These are phyloP conservation scores for Conus ventricosus DNA, from an alignment of 1,140 invertebrate species.

Conservation along the genomic window DNA sequence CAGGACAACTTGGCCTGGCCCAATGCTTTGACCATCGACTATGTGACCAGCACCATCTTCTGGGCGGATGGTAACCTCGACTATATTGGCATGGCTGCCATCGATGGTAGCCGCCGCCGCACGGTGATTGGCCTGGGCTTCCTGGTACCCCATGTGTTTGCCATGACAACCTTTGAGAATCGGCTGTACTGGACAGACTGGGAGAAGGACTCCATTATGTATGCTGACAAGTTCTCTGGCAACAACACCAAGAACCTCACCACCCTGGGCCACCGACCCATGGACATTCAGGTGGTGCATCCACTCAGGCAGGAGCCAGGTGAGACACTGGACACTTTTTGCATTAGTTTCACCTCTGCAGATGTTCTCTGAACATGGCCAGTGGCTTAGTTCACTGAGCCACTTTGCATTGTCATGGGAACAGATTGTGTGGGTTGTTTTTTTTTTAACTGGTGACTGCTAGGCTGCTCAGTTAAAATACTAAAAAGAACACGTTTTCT, in stretches of 20 bases:
- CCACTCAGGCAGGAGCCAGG: constrained; percentile 81
- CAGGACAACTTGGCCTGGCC: constrained; percentile 95
- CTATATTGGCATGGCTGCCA: constrained; percentile 86
- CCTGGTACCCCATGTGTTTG: constrained; percentile 89
- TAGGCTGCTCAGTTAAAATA: too few relatives aligned
- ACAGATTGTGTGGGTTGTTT: not conserved
- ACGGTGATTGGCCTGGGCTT: constrained; percentile 77
- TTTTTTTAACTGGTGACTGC: too few relatives aligned
- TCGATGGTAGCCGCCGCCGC: constrained; percentile 73
- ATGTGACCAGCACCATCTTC: constrained; percentile 95
- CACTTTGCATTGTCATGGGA: too few relatives aligned
- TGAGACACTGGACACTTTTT: constrained; percentile 49
- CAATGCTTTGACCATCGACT: constrained; percentile 95
- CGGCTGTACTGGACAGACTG: constrained; percentile 99
- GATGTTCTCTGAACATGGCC: too few relatives aligned
- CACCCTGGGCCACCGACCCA: constrained; percentile 91
- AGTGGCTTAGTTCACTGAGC: too few relatives aligned
- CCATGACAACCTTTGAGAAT: constrained; percentile 91
- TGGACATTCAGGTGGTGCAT: constrained; percentile 84
- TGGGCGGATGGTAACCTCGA: constrained; percentile 98
- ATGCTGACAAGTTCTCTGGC: constrained; percentile 97
- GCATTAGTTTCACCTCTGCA: too few relatives aligned
- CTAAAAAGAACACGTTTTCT: too few relatives aligned
- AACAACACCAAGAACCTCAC: constrained; percentile 92
- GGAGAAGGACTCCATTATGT: constrained; percentile 88